phyloP scores from a whole-genome alignment of 2,888 invertebrate genomes.

The Hypselothyrea guttata region DNA sequence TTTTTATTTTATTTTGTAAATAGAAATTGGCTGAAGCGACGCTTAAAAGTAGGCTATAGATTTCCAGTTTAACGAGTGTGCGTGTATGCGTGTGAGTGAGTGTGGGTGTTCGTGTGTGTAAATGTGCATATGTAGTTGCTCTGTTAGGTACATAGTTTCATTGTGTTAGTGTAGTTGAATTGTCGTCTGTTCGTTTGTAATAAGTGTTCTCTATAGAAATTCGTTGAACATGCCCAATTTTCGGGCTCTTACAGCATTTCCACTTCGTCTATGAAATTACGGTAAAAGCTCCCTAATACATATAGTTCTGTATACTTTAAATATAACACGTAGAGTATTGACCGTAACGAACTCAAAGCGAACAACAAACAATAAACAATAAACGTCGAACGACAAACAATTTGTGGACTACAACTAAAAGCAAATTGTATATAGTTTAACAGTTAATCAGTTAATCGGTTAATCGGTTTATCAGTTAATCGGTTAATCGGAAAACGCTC shows the following conservation, averaged over 20 bases:
- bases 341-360: conserved; percentile 39
- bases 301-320: background rate
- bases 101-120: conserved; percentile 22
- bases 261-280: too few species aligned
- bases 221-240: conserved; percentile 49
- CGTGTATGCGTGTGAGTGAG: conserved; percentile 26
- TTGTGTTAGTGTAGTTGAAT: conserved; percentile 68
- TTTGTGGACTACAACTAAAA: conserved; percentile 66
- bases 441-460: conserved; percentile 37
- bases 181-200: conserved; percentile 30
- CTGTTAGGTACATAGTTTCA: conserved; percentile 77
- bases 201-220: conserved; percentile 46
- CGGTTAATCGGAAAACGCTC: conserved; percentile 7
- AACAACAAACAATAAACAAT: conserved; percentile 59
- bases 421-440: conserved; percentile 25
- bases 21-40: conserved; percentile 64
- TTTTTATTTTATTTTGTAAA: conserved; percentile 58
- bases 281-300: too few species aligned
- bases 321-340: background rate
- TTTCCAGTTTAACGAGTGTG: conserved; percentile 20
- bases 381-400: conserved; percentile 50
- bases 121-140: conserved; percentile 57
- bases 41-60: conserved; percentile 41
- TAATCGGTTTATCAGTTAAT: conserved; percentile 35
- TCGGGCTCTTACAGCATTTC: too few species aligned